phyloP scores from a whole-genome alignment of 2,888 invertebrate species.

The Diarsia dahlii region DNA sequence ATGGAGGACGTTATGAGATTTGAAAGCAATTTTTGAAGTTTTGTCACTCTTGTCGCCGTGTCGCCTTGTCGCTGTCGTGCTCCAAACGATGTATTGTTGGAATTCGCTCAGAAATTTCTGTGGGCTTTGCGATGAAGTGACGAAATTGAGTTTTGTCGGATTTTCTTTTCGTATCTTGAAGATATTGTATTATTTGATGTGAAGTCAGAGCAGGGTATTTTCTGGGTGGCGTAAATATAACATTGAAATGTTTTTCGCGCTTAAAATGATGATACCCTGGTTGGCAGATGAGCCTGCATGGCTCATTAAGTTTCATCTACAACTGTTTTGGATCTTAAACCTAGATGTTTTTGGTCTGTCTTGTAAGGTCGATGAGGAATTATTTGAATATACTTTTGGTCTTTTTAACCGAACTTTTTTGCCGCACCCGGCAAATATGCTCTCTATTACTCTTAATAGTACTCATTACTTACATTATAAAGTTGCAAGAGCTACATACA shows the following conservation, averaged over 20 bases:
- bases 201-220: background rate
- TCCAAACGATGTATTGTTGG: constrained; percentile 54
- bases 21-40: constrained; percentile 73
- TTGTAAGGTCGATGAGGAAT: background rate
- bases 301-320: background rate
- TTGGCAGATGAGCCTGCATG: background rate
- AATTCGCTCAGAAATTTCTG: constrained; percentile 22
- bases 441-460: background rate
- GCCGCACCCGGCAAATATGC: background rate
- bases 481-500: background rate
- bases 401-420: background rate
- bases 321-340: background rate
- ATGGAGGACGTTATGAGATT: constrained; percentile 61
- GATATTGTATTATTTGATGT: background rate
- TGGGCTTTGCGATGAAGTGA: background rate
- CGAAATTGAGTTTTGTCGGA: constrained; percentile 24
- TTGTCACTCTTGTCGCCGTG: constrained; percentile 27
- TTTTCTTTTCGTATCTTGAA: background rate
- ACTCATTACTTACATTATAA: background rate
- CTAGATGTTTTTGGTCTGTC: background rate
- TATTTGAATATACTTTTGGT: too few relatives aligned
- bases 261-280: background rate
- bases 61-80: constrained; percentile 12
- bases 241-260: background rate
- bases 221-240: background rate